Evolutionary conservation across 1,140 invertebrate genomes (phyloP).

Genomic region (Euura lappo): DNA sequence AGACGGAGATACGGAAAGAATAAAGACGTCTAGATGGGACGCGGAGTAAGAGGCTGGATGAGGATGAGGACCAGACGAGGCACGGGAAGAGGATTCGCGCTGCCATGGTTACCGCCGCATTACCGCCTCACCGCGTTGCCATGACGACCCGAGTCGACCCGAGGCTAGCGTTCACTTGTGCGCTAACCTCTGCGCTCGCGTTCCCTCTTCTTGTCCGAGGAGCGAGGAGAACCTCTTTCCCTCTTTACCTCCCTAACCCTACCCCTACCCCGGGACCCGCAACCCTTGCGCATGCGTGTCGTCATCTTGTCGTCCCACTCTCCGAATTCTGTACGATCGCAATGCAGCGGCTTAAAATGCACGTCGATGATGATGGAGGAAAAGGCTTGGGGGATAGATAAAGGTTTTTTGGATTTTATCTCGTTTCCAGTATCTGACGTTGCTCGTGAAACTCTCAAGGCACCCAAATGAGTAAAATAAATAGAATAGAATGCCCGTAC

Average conservation of each 20-base stretch:
- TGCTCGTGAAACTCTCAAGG: too few species aligned
- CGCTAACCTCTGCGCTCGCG: conserved; percentile 18
- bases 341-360: too few species aligned
- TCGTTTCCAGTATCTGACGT: too few species aligned
- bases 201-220: conserved; percentile 22
- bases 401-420: too few species aligned
- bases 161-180: conserved; percentile 28
- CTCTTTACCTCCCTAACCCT: conserved; percentile 17
- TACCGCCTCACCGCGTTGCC: conserved; percentile 60
- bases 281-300: conserved; percentile 7
- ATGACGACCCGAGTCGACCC: conserved; percentile 46
- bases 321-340: too few species aligned
- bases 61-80: conserved; percentile 50
- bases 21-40: not conserved
- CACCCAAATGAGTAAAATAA: not conserved
- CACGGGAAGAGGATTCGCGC: conserved; percentile 51
- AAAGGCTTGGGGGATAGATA: too few species aligned
- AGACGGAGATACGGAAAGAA: not conserved
- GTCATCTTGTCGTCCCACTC: not conserved
- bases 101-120: conserved; percentile 63
- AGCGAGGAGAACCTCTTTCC: conserved; percentile 20
- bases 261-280: not conserved
- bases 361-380: too few species aligned
- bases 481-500: not conserved
- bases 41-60: conserved; percentile 34